Evolutionary conservation across 2,888 invertebrate species (phyloP).

Genomic region (Chamaedrilus cognettii): DNA sequence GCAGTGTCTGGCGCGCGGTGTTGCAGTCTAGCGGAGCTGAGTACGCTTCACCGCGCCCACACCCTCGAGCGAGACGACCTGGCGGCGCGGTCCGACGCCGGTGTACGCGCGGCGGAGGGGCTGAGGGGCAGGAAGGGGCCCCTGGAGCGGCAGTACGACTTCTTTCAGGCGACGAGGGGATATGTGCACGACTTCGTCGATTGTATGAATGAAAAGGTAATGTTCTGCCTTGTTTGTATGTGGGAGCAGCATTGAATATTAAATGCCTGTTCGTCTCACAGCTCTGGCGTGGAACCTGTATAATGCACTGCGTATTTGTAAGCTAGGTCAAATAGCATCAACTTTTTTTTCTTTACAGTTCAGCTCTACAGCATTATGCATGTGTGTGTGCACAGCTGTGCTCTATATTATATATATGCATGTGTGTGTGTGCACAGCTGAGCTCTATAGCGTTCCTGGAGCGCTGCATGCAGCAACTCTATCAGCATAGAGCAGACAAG

Average conservation of each 20-base stretch:
- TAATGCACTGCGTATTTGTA: too few species aligned
- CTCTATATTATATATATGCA: too few species aligned
- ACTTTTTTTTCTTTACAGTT: too few species aligned
- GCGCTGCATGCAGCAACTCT: slow-evolving; percentile 73
- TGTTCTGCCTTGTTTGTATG: background rate
- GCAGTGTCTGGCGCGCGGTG: too few species aligned
- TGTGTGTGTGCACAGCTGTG: too few species aligned
- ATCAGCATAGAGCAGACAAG: slow-evolving; percentile 71
- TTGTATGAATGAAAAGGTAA: slow-evolving; percentile 95
- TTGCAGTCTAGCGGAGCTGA: slow-evolving; percentile 5
- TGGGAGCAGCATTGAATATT: background rate
- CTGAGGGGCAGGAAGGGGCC: slow-evolving; percentile 66
- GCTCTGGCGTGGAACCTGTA: too few species aligned
- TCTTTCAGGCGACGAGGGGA: slow-evolving; percentile 94
- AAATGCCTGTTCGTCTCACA: too few species aligned
- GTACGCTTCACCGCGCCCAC: slow-evolving; percentile 15
- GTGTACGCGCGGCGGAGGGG: slow-evolving; percentile 63
- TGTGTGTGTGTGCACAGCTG: slow-evolving; percentile 43
- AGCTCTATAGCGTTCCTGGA: slow-evolving; percentile 77
- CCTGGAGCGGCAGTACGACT: slow-evolving; percentile 81
- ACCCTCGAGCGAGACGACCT: slow-evolving; percentile 63
- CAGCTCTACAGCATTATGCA: too few species aligned
- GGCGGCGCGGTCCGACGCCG: slow-evolving; percentile 59
- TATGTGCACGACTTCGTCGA: slow-evolving; percentile 96
- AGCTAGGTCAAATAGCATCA: too few species aligned